These are phyloP conservation scores for Nemurella pictetii DNA, from an alignment of 2,888 invertebrate genomes.

Conservation along the genomic window DNA sequence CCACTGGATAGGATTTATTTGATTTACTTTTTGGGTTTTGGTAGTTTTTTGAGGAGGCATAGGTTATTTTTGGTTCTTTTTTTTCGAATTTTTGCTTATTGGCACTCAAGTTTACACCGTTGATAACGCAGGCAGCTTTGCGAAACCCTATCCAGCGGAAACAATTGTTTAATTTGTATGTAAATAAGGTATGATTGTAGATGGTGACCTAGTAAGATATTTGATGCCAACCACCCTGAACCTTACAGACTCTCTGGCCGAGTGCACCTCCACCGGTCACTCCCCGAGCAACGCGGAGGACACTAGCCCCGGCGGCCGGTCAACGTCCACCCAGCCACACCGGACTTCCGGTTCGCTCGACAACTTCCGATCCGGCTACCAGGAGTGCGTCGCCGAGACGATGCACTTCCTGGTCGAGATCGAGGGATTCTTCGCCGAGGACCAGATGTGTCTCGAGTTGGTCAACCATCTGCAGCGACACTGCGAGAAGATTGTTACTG, in stretches of 20 bases:
- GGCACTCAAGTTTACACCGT: too few relatives aligned
- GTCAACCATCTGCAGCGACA: slow-evolving; percentile 83
- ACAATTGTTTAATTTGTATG: too few relatives aligned
- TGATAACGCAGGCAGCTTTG: too few relatives aligned
- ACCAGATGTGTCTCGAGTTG: slow-evolving; percentile 79
- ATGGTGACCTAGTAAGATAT: too few relatives aligned
- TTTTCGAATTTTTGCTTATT: too few relatives aligned
- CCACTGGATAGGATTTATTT: too few relatives aligned
- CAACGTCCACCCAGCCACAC: slow-evolving; percentile 39
- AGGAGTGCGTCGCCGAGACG: slow-evolving; percentile 88
- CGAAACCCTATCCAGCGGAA: too few relatives aligned
- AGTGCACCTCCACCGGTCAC: background rate
- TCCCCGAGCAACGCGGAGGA: slow-evolving; percentile 19
- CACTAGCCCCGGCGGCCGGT: slow-evolving; percentile 39
- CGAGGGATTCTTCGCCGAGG: slow-evolving; percentile 77
- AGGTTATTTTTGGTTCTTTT: too few relatives aligned
- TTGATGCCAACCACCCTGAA: too few relatives aligned
- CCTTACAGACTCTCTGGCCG: background rate
- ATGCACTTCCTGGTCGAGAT: slow-evolving; percentile 87
- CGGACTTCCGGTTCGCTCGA: slow-evolving; percentile 48
- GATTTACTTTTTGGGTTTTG: too few relatives aligned
- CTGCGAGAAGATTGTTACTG: slow-evolving; percentile 65
- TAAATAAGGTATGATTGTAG: too few relatives aligned
- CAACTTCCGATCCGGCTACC: slow-evolving; percentile 80
- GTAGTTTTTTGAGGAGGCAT: too few relatives aligned